Evolutionary conservation across 2,797 vertebrate genomes (phyloP), one percentile per base, ranked within the genome.

Genomic region (Manis crassicaudata): DNA sequence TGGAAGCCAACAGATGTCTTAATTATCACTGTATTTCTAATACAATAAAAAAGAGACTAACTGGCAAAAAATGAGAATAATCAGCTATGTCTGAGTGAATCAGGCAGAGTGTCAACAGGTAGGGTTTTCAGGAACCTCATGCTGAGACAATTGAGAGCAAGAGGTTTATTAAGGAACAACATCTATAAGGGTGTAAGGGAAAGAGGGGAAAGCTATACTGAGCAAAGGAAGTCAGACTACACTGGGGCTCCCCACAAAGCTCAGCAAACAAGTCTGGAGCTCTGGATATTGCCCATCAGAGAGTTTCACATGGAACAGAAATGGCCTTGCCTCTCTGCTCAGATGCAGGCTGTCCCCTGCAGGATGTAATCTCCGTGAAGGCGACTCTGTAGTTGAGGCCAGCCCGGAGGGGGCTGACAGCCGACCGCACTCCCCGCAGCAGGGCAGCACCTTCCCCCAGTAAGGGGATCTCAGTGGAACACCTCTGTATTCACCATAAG

Each of bases 1-100:
- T 50, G 76, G 35, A 92, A 92, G n/a, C n/a, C 58, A 67, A 79
- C 27, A 80, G 54, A 62, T 81, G 18, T 67, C 79, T 94, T 85
- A 63, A 27, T 81, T 88, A 52, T 73, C 72, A 32, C 50, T 67
- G 29, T 11, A 52, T 80, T 92, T 75, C n/a, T 73, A 52, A 14
- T 68, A 89, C 21, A 83, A 52, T 90, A 29, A 65, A 83, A 83
- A 79, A 46, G 37, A 62, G 32, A 29, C 20, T 58, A 52, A 54
- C n/a, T 62, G 43, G 7, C 35, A 43, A 50, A 90, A 79, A 88
- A 54, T 76, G 3, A 46, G 50, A 79, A 13, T 73, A 65, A 63
- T 40, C 40, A 29, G 3, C n/a, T 80, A 25, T 88, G 29, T 54
- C 20, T 70, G 27, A 75, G 27, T 75, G 54, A 82, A 92, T 67